A percentile compares a stretch with the other conserved stretches of the same genome.
Conservation (phyloP, 2,888 invertebrate genomes). For the Tethea ocularis region DNA sequence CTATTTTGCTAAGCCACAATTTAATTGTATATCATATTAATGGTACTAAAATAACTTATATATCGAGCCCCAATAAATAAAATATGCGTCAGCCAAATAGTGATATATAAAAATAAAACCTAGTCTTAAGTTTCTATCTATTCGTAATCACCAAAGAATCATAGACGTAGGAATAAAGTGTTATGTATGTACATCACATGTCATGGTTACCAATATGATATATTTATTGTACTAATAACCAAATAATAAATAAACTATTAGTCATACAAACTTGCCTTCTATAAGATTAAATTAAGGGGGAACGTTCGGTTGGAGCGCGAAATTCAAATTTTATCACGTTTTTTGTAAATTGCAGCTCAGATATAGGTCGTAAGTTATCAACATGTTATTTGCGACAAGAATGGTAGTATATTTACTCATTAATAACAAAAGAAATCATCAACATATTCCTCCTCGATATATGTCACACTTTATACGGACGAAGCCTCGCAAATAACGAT, state of each 20-base stretch:
- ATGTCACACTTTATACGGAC: no score
- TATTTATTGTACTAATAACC: not conserved
- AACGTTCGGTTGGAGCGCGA: no score
- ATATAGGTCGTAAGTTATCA: no score
- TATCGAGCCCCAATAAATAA: not conserved
- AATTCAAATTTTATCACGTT: no score
- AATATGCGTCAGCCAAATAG: conserved; percentile 28
- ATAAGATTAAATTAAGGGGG: no score
- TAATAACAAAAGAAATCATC: no score
- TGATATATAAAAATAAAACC: conserved; percentile 21
- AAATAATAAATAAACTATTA: no score
- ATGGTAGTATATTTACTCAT: no score
- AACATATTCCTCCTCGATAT: no score
- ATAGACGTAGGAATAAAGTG: conserved; percentile 27
- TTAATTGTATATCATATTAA: not conserved
- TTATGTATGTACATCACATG: conserved; percentile 19
- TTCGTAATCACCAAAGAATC: conserved; percentile 42
- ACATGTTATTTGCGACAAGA: no score
- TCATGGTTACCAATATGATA: conserved; percentile 22
- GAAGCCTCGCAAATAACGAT: no score
- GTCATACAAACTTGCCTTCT: not conserved
- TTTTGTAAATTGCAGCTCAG: no score
- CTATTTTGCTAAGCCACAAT: not conserved
- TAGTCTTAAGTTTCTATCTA: conserved; percentile 23
- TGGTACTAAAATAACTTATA: not conserved